phyloP scores from a whole-genome alignment of 2,888 invertebrate species.

The Neuroscelio doddi region DNA sequence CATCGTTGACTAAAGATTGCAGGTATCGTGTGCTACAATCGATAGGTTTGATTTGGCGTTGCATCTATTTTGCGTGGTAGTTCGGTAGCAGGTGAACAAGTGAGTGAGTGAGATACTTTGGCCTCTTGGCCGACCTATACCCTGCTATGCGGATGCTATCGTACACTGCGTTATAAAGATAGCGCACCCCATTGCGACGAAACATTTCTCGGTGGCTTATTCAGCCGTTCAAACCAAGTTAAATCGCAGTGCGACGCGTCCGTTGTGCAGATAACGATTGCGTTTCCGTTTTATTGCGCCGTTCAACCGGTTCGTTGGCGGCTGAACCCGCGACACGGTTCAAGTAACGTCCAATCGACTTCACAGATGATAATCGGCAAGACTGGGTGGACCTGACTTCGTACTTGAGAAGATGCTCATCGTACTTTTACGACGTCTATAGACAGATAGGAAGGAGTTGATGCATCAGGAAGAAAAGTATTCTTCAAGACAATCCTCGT shows the following conservation, averaged over 20 bases:
- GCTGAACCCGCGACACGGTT: constrained; percentile 40
- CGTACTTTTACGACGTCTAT: constrained; percentile 3
- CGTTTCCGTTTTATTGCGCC: constrained; percentile 42
- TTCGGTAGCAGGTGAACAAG: constrained; percentile 5
- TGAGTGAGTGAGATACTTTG: background rate
- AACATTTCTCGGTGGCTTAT: constrained; percentile 23
- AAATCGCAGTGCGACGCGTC: constrained; percentile 23
- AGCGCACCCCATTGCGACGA: constrained; percentile 20
- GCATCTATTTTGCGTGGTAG: constrained; percentile 4
- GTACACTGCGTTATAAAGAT: constrained; percentile 47
- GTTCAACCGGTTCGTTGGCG: constrained; percentile 38
- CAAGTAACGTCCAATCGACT: constrained; percentile 39
- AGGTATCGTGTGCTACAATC: constrained; percentile 29
- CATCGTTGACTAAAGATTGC: constrained; percentile 16
- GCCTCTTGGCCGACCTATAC: constrained; percentile 14
- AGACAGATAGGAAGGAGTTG: background rate
- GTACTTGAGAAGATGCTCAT: constrained; percentile 16
- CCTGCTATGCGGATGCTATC: constrained; percentile 34
- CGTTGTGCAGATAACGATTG: constrained; percentile 33
- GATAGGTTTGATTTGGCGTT: constrained; percentile 14
- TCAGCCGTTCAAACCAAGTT: constrained; percentile 2
- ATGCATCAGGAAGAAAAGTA: background rate
- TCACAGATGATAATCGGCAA: constrained; percentile 35
- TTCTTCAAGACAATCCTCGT: too few species aligned
- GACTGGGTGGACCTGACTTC: constrained; percentile 15